Conservation (phyloP, 2,888 invertebrate species). For the Acanthoscelides obtectus region DNA sequence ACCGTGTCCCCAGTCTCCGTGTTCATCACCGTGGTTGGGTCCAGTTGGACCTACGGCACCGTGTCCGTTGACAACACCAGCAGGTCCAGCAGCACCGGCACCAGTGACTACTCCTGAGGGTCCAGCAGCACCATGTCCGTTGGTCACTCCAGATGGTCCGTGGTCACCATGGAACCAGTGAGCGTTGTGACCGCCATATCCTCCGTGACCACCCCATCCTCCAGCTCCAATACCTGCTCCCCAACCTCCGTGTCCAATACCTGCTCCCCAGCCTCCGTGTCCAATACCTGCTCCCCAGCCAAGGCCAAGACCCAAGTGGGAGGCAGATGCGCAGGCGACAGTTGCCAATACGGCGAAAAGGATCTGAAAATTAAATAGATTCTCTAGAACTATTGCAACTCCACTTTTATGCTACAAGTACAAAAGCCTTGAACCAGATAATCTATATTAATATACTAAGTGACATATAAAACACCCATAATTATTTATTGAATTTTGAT, state of each 20-base stretch:
- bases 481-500: too few species aligned
- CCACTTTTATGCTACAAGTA: too few species aligned
- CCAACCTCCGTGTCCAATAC: background rate
- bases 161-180: conserved; percentile 1
- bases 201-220: background rate
- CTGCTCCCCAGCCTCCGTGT: background rate
- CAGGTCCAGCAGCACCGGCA: conserved; percentile 17
- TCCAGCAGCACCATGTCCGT: conserved; percentile 18
- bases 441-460: too few species aligned
- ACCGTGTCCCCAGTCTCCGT: conserved; percentile 5
- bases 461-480: too few species aligned
- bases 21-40: conserved; percentile 10
- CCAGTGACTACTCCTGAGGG: conserved; percentile 19
- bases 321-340: conserved; percentile 11
- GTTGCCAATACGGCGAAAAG: conserved; percentile 8
- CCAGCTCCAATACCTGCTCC: conserved; percentile 1
- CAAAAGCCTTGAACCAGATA: too few species aligned
- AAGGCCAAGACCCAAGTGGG: conserved; percentile 8
- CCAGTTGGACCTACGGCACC: conserved; percentile 20
- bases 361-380: conserved; percentile 6
- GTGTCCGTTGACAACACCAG: conserved; percentile 19
- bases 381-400: too few species aligned
- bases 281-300: conserved; percentile 6
- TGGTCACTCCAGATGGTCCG: conserved; percentile 13
- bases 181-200: background rate